Percentiles rank a stretch among this genome's conserved stretches.
Conservation (phyloP, 2,888 invertebrate genomes). For the Ophion costatus region DNA sequence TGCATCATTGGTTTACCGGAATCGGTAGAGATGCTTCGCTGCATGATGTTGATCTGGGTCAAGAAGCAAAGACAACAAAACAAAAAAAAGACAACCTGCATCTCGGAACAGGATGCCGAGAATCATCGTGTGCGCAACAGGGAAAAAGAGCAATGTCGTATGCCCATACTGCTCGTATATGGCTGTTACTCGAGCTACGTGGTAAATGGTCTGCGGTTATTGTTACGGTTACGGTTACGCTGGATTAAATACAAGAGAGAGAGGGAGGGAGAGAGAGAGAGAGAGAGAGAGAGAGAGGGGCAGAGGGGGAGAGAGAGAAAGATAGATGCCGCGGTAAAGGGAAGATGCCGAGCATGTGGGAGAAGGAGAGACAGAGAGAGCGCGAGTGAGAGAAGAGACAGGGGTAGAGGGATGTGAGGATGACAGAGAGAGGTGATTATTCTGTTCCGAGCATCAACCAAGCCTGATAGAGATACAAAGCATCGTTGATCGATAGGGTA, state of each 20-base stretch:
- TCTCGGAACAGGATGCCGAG: slow-evolving; percentile 16
- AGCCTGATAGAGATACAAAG: slow-evolving; percentile 31
- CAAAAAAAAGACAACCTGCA: slow-evolving; percentile 5
- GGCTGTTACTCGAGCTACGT: slow-evolving; percentile 17
- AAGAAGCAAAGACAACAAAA: slow-evolving; percentile 9
- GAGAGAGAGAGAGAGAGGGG: slow-evolving; percentile 6
- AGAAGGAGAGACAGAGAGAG: slow-evolving; percentile 29
- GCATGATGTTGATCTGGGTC: neutral
- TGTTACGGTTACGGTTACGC: slow-evolving; percentile 59
- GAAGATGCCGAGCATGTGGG: slow-evolving; percentile 10
- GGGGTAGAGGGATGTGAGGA: neutral
- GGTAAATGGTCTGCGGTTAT: slow-evolving; percentile 56
- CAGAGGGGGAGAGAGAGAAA: neutral
- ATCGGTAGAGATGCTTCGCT: slow-evolving; percentile 10
- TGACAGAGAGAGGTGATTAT: slow-evolving; percentile 10
- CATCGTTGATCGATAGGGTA: slow-evolving; percentile 75
- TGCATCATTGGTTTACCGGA: neutral
- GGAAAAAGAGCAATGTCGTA: slow-evolving; percentile 23
- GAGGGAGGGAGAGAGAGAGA: slow-evolving; percentile 20
- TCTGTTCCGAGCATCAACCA: slow-evolving; percentile 34
- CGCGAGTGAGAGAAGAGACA: neutral
- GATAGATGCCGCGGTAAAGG: slow-evolving; percentile 24
- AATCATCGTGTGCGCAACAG: neutral
- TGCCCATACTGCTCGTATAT: slow-evolving; percentile 13
- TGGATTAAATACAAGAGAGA: slow-evolving; percentile 54